Conservation (phyloP, 2,113 vertebrate genomes). For the Eudyptes chrysolophus region DNA sequence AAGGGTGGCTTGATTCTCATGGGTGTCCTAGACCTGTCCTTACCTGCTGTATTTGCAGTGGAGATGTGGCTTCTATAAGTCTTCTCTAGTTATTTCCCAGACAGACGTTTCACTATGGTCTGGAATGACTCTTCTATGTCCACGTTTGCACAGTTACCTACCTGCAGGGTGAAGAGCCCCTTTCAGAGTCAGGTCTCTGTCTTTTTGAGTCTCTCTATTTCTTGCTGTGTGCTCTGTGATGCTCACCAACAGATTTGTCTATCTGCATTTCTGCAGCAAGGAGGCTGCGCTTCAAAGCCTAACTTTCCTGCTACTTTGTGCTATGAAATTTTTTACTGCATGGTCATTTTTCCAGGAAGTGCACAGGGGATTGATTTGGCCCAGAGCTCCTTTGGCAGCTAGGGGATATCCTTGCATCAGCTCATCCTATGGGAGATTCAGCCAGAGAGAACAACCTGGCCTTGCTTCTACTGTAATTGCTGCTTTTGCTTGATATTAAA, state of each 20-base stretch:
- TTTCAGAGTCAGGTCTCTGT: neutral
- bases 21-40: neutral
- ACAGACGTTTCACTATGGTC: neutral
- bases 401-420: neutral
- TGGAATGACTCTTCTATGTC: neutral
- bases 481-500: neutral
- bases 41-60: neutral
- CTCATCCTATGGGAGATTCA: neutral
- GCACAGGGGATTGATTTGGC: neutral
- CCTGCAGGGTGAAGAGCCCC: neutral
- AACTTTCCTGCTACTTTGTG: neutral
- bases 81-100: neutral
- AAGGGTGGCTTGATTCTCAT: neutral
- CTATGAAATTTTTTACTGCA: neutral
- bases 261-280: neutral
- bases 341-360: neutral
- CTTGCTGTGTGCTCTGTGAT: neutral
- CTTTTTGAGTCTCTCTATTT: neutral
- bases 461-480: neutral
- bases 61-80: neutral
- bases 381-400: neutral
- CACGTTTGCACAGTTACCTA: accelerated
- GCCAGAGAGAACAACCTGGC: neutral
- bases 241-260: neutral
- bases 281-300: neutral